Percentiles rank a stretch among this genome's conserved stretches.
phyloP scores from a whole-genome alignment of 2,888 invertebrate genomes.

The Nomada lathburiana region DNA sequence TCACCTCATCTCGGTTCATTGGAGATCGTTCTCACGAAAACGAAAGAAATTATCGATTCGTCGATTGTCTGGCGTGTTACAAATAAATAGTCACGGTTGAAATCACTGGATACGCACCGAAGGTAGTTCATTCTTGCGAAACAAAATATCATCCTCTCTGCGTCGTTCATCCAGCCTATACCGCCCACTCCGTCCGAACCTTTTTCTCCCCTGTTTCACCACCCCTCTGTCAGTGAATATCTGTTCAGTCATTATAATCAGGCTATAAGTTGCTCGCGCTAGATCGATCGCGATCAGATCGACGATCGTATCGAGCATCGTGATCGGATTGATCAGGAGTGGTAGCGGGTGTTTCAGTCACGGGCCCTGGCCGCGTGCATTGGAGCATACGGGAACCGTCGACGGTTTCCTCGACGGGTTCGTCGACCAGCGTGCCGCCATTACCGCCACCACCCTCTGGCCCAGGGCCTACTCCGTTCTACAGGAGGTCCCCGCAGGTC shows the following conservation, averaged over 20 bases:
- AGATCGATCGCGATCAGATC: conserved; percentile 34
- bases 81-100: background rate
- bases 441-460: conserved; percentile 80
- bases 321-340: conserved; percentile 68
- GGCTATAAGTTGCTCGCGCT: conserved; percentile 22
- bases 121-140: background rate
- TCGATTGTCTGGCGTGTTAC: background rate
- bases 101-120: conserved; percentile 14
- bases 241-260: conserved; percentile 23
- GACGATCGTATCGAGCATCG: conserved; percentile 35
- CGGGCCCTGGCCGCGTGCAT: conserved; percentile 79
- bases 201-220: background rate
- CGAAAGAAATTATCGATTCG: background rate
- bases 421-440: conserved; percentile 76
- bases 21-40: background rate
- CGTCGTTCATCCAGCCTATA: background rate
- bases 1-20: conserved; percentile 1
- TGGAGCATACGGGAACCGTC: conserved; percentile 81
- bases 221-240: background rate
- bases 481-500: conserved; percentile 79
- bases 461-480: conserved; percentile 79
- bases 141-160: background rate
- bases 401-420: conserved; percentile 73
- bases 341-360: conserved; percentile 82
- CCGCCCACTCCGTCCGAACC: background rate